Conservation (phyloP, 2,113 vertebrate species). For the Octodon degus region DNA sequence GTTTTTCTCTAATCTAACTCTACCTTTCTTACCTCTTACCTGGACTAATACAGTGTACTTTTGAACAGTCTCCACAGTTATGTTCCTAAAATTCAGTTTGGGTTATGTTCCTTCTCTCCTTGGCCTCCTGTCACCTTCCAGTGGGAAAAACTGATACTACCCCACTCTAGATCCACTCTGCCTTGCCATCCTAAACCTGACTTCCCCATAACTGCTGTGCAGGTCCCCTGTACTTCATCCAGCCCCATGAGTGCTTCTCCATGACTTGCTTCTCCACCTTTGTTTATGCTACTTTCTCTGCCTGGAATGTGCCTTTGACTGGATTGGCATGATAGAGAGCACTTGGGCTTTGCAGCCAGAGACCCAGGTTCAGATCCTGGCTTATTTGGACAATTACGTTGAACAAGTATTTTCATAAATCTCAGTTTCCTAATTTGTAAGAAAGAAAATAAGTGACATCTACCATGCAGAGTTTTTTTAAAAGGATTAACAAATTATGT, state of each 20-base stretch:
- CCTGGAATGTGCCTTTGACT: conserved; percentile 68
- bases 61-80: neutral
- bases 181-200: conserved; percentile 43
- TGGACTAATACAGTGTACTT: conserved; percentile 15
- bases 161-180: neutral
- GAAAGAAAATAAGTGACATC: conserved; percentile 33
- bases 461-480: conserved; percentile 69
- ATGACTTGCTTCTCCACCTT: conserved; percentile 66
- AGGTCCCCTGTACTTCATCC: conserved; percentile 64
- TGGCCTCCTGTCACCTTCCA: neutral
- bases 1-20: neutral
- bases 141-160: neutral
- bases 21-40: neutral
- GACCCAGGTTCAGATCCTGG: conserved; percentile 59
- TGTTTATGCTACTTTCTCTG: conserved; percentile 68
- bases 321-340: conserved; percentile 30
- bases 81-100: conserved; percentile 46
- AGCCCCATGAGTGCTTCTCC: conserved; percentile 63
- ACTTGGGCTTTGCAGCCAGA: conserved; percentile 69
- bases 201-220: conserved; percentile 67
- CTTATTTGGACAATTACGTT: conserved; percentile 59
- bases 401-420: conserved; percentile 50
- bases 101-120: neutral
- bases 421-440: conserved; percentile 62
- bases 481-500: conserved; percentile 59